Conservation (phyloP, 2,797 vertebrate genomes). For the Petrocephalus schoutedeni region DNA sequence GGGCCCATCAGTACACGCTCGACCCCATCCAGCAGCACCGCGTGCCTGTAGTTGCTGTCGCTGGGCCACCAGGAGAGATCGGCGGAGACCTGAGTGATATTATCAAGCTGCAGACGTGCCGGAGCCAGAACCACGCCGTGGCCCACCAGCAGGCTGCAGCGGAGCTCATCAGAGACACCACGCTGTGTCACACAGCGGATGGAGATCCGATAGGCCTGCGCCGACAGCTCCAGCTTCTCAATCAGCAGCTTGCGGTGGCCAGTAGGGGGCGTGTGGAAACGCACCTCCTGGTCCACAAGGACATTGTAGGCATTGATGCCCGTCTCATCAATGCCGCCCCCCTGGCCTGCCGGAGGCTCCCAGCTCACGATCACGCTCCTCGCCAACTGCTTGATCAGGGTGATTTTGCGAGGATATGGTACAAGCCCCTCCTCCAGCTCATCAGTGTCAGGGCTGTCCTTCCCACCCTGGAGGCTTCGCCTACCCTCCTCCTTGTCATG, state of each 20-base stretch:
- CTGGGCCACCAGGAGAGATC: slow-evolving; percentile 92
- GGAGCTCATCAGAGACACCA: slow-evolving; percentile 82
- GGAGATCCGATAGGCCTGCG: slow-evolving; percentile 81
- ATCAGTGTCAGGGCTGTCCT: slow-evolving; percentile 58
- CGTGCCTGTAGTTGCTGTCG: slow-evolving; percentile 94
- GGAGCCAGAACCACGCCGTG: slow-evolving; percentile 88
- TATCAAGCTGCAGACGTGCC: slow-evolving; percentile 79
- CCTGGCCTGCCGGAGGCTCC: slow-evolving; percentile 70
- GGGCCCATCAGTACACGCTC: slow-evolving; percentile 79
- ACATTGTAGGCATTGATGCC: slow-evolving; percentile 84
- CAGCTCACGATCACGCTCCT: slow-evolving; percentile 96
- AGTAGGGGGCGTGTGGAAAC: slow-evolving; percentile 69
- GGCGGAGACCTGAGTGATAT: slow-evolving; percentile 83
- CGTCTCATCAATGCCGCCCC: background rate
- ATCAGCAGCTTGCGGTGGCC: slow-evolving; percentile 82
- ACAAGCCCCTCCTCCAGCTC: slow-evolving; percentile 87
- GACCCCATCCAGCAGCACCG: slow-evolving; percentile 82
- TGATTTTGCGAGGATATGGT: slow-evolving; percentile 95
- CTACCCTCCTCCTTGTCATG: background rate
- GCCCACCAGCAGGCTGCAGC: slow-evolving; percentile 88
- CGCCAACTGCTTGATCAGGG: slow-evolving; percentile 93
- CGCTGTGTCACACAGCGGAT: slow-evolving; percentile 80
- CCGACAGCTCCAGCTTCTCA: slow-evolving; percentile 86
- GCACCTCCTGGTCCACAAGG: slow-evolving; percentile 80
- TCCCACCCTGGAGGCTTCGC: background rate